Evolutionary conservation across 2,113 vertebrate genomes (phyloP), one percentile per base, ranked within the genome.

Genomic region (Mystacornis crossleyi): DNA sequence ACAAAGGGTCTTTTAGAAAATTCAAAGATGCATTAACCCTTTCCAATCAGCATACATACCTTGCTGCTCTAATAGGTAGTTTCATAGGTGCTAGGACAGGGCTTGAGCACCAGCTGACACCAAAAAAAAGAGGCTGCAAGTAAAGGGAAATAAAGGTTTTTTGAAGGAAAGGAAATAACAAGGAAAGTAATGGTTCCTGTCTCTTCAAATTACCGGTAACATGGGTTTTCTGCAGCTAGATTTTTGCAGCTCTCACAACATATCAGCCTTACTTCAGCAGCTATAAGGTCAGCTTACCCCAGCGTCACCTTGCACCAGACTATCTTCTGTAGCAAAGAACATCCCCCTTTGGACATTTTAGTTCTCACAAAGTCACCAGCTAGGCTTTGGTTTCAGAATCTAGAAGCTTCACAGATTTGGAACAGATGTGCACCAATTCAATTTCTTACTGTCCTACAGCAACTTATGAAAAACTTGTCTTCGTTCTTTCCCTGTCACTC

Each of bases 141-240:
- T 78, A 83, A 80, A 96, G 54, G 64, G 50, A 97, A 96, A 93
- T 31, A 61, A 54, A 95, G 43, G 26, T 69, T 95, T 97, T 94
- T 61, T 88, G 91, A 74, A 91, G 89, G 74, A 91, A 97, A 94
- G 43, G 95, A 95, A 95, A 91, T 54, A 96, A 73, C 33, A 62
- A 71, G 72, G 14, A 86, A 77, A 96, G 48, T 96, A 98, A 98
- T 96, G 84, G 91, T 84, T 98, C 97, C 95, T 98, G 95, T 97
- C 97, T 83, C 66, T 96, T 97, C 94, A 93, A 55, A 97, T 98
- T 97, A 97, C 61, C 24, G 7, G 77, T 92, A 92, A 51, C 81
- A 64, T 47, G 55, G 11, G 7, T 95, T 91, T 96, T 38, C 71
- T 60, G 36, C 24, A 69, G 51, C 36, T 25, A 43, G 43, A 54